Base-by-base conservation (phyloP, 2,113 vertebrate species). In the Strigops habroptila region DNA sequence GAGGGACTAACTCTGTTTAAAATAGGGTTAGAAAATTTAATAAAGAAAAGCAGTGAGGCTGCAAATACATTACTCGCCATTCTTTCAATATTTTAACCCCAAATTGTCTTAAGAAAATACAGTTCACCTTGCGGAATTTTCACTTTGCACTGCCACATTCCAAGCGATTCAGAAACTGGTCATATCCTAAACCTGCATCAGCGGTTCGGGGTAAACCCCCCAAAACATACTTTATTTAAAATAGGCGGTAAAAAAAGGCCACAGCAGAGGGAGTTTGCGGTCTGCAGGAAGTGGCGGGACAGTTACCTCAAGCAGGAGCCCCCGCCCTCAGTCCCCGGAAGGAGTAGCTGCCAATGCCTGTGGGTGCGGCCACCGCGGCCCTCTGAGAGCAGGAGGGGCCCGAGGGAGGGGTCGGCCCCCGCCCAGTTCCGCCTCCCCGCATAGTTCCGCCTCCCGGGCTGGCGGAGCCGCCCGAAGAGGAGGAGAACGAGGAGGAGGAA, bases 81-180 rank as follows among this genome's bases (percentile, higher is more conserved):
- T 80, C 62, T 60, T 46, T 62, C 52, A 33, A 63, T 65, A 71
- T 64, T 81, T 90, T 88, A 89, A 92, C 77, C 60, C 41, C 67
- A 7, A 27, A 6, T 19, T 44, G 19, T 46, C 67, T 30, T 14
- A 18, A 64, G 39, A 51, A 79, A 85, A 77, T 41, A 4, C 3
- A 25, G 41, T 0, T 51, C 60, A 75, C 74, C 65, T 71, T 9
- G 8, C 0, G 22, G 64, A 63, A 55, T 84, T 84, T 19, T 35
- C 51, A 10, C 33, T 2, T 24, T 17, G 28, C 7, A 39, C 3
- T 59, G 2, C 43, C 35, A 2, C 49, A 7, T 39, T 18, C 30
- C 8, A 30, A 73, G 4, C 1, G 13, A 22, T 43, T 68, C 35
- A 10, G 78, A 35, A 57, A 19, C 6, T 3, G 7, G 28, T 13